Base-by-base conservation (phyloP, 2,113 vertebrate genomes). In the Miniopterus natalensis region DNA sequence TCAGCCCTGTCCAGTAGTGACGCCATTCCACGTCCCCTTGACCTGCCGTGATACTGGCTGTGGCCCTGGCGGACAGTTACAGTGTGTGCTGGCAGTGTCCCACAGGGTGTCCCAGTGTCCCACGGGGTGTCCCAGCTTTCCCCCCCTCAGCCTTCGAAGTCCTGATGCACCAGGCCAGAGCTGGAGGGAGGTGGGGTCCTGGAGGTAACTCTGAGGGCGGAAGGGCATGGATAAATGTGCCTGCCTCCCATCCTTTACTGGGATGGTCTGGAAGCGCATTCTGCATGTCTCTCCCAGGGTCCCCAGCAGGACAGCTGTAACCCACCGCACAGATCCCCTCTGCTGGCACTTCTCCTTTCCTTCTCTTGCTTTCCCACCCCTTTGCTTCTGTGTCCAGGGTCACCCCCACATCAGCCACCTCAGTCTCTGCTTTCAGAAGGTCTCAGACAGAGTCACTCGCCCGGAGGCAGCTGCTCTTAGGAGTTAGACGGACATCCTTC, bases 21-120 rank as follows among this genome's bases (percentile, higher is more conserved):
- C 88, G 47, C 51, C 61, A 3, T 36, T 59, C 40, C 10, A 40
- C 3, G 2, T n/a, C 71, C 36, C 51, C 3, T 36, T 81, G 20
- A 36, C 49, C 42, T 49, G 0, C 7, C 29, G 13, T 49, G 11
- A 42, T 8, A 18, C 14, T 36, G 49, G 70, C 57, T 25, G 1
- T 21, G 20, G 11, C 53, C 79, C 11, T 8, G 2, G 8, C 12
- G 42, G 77, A 17, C 25, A 77, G 45, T 25, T n/a, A 4, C 4
- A 57, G 3, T 0, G 6, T 23, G 14, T 51, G 31, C 63, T 17
- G 23, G 2, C 29, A 7, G 14, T 5, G 2, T 9, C 23, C 23
- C 13, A 4, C 17, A 8, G 4, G 20, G 42, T 3, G 36, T 36
- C 36, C 36, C 29, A 9, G 13, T 5, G 2, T 9, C 31, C 27